Base-by-base conservation (phyloP, 2,888 invertebrate genomes). In the Arenicola marina region DNA sequence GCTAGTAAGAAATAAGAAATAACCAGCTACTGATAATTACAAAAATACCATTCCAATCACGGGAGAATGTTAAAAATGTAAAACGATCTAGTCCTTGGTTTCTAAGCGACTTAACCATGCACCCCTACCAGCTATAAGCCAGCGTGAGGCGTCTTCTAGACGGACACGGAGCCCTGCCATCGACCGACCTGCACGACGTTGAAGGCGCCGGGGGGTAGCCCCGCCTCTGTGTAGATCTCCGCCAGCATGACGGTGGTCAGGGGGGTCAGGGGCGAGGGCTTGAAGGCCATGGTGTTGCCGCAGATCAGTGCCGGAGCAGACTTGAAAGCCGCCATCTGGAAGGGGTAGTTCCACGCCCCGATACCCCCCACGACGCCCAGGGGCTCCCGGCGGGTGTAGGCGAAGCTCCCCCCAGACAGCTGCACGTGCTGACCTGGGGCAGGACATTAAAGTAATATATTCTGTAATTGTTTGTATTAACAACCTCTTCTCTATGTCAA, bases 281-380 rank as follows among this genome's bases (percentile, higher is more conserved):
- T 87, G 74, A 85, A 87, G 18, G 87, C 84, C 67, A 87, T 77
- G 1, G 86, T 77, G 70, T 87, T 87, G 26, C 87, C 87, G 77
- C 85, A 85, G 1, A 86, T 86, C 26, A 87, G 75, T 0, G 86
- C 86, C 4, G 86, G 86, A 1, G 85, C 82, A 1, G 84, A 78
- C 74, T 86, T 86, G 84, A 84, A 86, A 1, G 78, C 65, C 1
- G 84, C 84, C 76, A 85, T 86, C 73, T 84, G 87, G 71, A 87
- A 85, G 1, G 87, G 87, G 75, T 86, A 87, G 75, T 87, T 87
- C 87, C 87, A 87, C 1, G 87, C 87, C 2, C 86, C 87, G 46
- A 87, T 85, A 15, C 84, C 86, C 2, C 83, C 87, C 28, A 86
- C 84, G 1, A 87, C 86, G 1, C 87, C 87, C 11, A 87, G 74